Percentiles rank a stretch among this genome's conserved stretches.
phyloP scores from a whole-genome alignment of 30 jellyfish, hydroid and myxozoan genomes.

The Aurelia sp. region DNA sequence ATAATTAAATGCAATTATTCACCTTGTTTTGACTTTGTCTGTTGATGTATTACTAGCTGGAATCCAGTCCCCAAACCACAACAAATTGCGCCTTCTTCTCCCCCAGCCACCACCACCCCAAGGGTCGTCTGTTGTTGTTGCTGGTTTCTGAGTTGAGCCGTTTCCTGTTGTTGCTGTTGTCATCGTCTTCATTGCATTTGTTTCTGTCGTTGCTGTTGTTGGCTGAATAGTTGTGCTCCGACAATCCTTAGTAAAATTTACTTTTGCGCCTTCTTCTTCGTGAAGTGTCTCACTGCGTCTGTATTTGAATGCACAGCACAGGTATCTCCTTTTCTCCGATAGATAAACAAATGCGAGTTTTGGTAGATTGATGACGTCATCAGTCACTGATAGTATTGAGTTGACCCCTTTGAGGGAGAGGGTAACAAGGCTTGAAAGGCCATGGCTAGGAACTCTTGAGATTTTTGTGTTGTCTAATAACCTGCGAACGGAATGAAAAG shows the following conservation, averaged over 20 bases:
- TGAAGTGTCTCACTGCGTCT: constrained; percentile 37
- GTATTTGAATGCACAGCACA: constrained; percentile 93
- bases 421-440: constrained; percentile 48
- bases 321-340: constrained; percentile 78
- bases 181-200: not conserved
- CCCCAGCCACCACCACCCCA: constrained; percentile 66
- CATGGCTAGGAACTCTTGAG: constrained; percentile 72
- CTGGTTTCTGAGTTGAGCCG: constrained; percentile 19
- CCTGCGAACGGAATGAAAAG: constrained; percentile 42
- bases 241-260: constrained; percentile 47
- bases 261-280: not conserved
- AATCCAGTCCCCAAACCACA: constrained; percentile 48
- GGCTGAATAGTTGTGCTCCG: not conserved
- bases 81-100: constrained; percentile 52
- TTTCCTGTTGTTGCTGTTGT: constrained; percentile 10
- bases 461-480: constrained; percentile 55
- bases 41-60: constrained; percentile 29
- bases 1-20: not conserved
- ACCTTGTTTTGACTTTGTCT: constrained; percentile 38
- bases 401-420: constrained; percentile 63
- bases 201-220: constrained; percentile 35
- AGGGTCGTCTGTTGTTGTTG: constrained; percentile 57
- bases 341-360: constrained; percentile 63
- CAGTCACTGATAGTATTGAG: constrained; percentile 60
- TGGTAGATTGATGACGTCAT: constrained; percentile 79